Conservation (phyloP, 2,797 vertebrate species). For the Gymnocypris eckloni region DNA sequence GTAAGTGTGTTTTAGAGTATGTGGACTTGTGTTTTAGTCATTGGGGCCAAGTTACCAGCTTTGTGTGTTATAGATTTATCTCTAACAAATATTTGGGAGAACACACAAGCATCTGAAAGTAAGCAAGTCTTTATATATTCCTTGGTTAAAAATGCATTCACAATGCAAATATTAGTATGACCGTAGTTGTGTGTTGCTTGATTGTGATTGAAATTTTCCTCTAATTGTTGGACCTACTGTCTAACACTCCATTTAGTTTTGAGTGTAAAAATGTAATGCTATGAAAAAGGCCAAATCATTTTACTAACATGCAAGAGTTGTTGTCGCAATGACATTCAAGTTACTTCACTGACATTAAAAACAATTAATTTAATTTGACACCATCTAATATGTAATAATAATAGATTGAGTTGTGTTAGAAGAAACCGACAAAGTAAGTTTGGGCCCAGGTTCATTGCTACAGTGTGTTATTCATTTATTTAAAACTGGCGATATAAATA, state of each 20-base stretch:
- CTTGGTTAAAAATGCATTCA: conserved; percentile 6
- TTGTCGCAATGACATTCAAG: background rate
- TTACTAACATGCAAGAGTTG: background rate
- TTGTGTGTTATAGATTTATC: conserved; percentile 9
- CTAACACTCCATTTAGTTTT: conserved; percentile 39
- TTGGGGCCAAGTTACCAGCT: conserved; percentile 35
- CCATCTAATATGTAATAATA: background rate
- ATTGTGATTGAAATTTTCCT: background rate
- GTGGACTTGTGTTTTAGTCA: conserved; percentile 20
- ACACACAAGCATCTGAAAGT: background rate
- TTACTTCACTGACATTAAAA: background rate
- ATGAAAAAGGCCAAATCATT: background rate
- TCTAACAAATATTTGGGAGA: conserved; percentile 4
- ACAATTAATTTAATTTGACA: background rate
- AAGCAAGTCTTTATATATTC: background rate
- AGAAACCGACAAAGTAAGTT: background rate
- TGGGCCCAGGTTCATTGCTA: background rate
- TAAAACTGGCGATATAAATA: background rate
- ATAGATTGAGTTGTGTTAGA: background rate
- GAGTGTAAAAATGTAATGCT: conserved; percentile 2
- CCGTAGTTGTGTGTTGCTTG: background rate
- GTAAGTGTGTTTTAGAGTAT: conserved; percentile 19
- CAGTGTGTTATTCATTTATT: background rate
- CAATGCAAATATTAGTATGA: background rate
- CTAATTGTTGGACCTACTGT: conserved; percentile 11